Evolutionary conservation across 2,888 invertebrate species (phyloP), one percentile per base, ranked within the genome.

Genomic region (Choreutis nemorana): DNA sequence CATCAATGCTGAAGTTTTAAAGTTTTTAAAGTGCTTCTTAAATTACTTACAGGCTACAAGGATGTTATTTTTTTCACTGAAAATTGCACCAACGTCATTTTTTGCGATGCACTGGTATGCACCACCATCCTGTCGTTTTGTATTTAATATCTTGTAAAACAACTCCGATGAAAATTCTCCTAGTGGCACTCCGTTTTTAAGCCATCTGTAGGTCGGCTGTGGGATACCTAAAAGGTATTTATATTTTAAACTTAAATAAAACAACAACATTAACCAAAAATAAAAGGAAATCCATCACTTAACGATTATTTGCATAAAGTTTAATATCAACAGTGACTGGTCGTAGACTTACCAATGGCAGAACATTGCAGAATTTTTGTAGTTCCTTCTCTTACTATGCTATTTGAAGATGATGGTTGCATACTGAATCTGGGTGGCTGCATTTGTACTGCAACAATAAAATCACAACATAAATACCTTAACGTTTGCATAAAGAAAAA

Each of bases 321-420:
- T n/a, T n/a, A n/a, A n/a, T n/a, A n/a, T n/a, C n/a, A n/a, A n/a
- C n/a, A n/a, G n/a, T n/a, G n/a, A n/a, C n/a, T n/a, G n/a, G n/a
- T n/a, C n/a, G n/a, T n/a, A n/a, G n/a, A 78, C 85, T 86, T 75
- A 91, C 94, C 94, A 61, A 89, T 83, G 10, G 95, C 94, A 68
- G 90, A 89, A 73, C 96, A 97, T 67, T 94, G 92, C 42, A 97
- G 83, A 62, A 95, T 91, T 83, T 96, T 96, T 26, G 89, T 90
- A 35, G 90, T 86, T 57, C 92, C 92, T 78, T 92, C 91, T 62
- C 88, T 87, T 42, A 94, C 90, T 55, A 92, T 88, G 58, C 90
- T 91, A 51, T 90, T 90, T 34, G 91, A 89, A 36, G 90, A 87
- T 26, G 93, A 91, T 22, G 93, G 93, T 56, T 91, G 90, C 50